Percentiles rank a stretch among this genome's conserved stretches.
Conservation (phyloP, 2,888 invertebrate species). For the Nineta flava region DNA sequence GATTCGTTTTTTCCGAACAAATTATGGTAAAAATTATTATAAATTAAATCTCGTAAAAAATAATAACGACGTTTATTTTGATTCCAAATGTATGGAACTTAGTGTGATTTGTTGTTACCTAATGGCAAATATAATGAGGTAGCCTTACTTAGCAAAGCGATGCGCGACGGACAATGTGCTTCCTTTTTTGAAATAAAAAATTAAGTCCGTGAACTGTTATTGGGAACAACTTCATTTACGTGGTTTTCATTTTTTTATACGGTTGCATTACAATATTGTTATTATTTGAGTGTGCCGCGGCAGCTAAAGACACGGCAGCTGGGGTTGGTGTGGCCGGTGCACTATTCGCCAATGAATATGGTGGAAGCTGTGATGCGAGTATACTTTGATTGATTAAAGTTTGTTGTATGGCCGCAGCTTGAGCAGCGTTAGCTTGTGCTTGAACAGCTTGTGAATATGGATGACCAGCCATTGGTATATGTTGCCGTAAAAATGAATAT, state of each 20-base stretch:
- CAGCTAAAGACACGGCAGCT: slow-evolving; percentile 30
- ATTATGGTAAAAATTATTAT: too few relatives aligned
- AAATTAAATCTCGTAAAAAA: not conserved
- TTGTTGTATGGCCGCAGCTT: slow-evolving; percentile 22
- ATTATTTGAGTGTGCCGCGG: slow-evolving; percentile 29
- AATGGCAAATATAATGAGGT: too few relatives aligned
- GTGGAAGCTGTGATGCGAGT: slow-evolving; percentile 22
- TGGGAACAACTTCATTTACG: slow-evolving; percentile 30
- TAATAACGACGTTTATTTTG: too few relatives aligned
- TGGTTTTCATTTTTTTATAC: slow-evolving; percentile 84
- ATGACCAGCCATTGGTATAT: slow-evolving; percentile 17
- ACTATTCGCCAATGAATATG: slow-evolving; percentile 9
- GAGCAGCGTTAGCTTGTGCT: slow-evolving; percentile 29
- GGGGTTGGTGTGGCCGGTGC: slow-evolving; percentile 13
- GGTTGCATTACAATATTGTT: slow-evolving; percentile 54
- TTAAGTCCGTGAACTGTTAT: too few relatives aligned
- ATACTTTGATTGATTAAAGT: slow-evolving; percentile 34
- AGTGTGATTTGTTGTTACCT: too few relatives aligned
- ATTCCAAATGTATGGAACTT: too few relatives aligned
- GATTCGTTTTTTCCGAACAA: not conserved
- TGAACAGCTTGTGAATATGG: slow-evolving; percentile 36
- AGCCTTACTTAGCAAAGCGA: too few relatives aligned
- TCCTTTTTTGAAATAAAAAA: too few relatives aligned
- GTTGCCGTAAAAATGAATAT: slow-evolving; percentile 28
- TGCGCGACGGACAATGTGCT: too few relatives aligned